These are phyloP conservation scores for Campylorhamphus procurvoides DNA, from an alignment of 2,113 vertebrate genomes.

Conservation along the genomic window DNA sequence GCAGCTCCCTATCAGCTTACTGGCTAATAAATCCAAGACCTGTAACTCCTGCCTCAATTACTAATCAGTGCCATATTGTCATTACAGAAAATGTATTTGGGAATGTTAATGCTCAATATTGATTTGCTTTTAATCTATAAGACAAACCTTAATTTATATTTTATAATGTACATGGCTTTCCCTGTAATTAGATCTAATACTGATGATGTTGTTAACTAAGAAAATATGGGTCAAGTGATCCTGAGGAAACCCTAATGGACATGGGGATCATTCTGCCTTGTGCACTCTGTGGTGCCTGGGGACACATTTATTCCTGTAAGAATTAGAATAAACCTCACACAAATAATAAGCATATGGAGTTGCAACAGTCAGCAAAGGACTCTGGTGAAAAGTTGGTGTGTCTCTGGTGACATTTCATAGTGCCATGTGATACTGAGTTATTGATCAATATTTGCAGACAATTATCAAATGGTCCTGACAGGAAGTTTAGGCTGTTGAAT, in stretches of 20 bases:
- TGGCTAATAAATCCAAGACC: neutral
- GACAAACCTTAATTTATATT: neutral
- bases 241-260: neutral
- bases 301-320: neutral
- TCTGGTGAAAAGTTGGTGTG: neutral
- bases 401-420: neutral
- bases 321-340: neutral
- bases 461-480: neutral
- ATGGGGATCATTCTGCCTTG: neutral
- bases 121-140: conserved; percentile 2
- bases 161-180: neutral
- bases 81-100: neutral
- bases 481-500: neutral
- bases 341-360: neutral
- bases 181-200: neutral
- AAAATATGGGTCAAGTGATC: neutral
- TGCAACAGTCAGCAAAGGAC: neutral
- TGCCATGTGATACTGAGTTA: neutral
- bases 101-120: neutral
- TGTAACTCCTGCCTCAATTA: neutral
- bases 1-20: neutral
- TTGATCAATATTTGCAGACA: neutral
- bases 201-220: neutral
- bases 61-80: neutral
- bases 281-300: neutral